Evolutionary conservation across 2,113 vertebrate genomes (phyloP), one percentile per base, ranked within the genome.

Genomic region (Urocolius indicus): DNA sequence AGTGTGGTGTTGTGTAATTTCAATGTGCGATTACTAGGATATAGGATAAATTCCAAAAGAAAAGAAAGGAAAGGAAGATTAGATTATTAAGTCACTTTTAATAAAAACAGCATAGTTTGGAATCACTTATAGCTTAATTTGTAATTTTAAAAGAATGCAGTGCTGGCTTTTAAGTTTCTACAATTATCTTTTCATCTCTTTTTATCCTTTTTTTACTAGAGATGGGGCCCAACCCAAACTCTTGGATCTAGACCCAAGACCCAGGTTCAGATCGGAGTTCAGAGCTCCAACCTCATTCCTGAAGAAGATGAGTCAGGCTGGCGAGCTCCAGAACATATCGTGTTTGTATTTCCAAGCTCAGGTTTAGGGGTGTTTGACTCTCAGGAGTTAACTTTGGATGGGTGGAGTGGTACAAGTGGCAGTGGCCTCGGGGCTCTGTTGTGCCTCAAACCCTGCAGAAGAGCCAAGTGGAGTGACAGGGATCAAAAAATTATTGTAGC

Each of bases 11-110:
- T 89, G 83, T 97, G 87, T 96, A 97, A 98, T 98, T 98, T 97
- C 84, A 91, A 87, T 97, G 90, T 59, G 84, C 17, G 94, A 98
- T 97, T 96, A 96, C 95, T 96, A 95, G 96, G 95, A 96, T 95
- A 95, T 93, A 97, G 84, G 87, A 92, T 96, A 96, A 96, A 87
- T 91, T 96, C 81, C 91, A 96, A 97, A 97, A 97, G 89, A 96
- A 96, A 97, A 96, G 95, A 97, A 97, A 96, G 76, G 90, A 96
- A 96, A 90, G 49, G 83, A 38, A 94, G 89, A 95, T 97, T 94
- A 96, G 95, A 95, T 93, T 96, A 97, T 96, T 96, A 97, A 96
- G 96, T 96, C 94, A 97, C 95, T 98, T 98, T 96, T 97, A 98
- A 97, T 93, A 97, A 98, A 97, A 98, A 71, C 91, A 95, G 85